Base-by-base conservation (phyloP, 2,797 vertebrate genomes). In the Eremophila alpestris region DNA sequence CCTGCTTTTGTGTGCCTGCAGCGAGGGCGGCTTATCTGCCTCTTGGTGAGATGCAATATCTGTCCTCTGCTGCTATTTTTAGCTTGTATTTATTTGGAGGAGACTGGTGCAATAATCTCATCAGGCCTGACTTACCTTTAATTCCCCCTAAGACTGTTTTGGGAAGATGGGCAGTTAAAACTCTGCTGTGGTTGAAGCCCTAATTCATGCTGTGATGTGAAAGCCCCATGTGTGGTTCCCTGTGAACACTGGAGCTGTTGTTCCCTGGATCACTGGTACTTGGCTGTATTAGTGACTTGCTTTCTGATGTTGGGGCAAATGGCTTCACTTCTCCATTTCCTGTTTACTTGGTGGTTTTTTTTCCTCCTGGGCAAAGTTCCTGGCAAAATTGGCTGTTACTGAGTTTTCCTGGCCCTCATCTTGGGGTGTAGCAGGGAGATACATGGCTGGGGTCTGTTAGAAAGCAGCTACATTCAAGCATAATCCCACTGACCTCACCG, bases 41-140 rank as follows among this genome's bases (percentile, higher is more conserved):
- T 68, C 65, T 62, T 69, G 87, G 43, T 4, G 8, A 78, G 94
- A 93, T 48, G 79, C 1, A 34, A 13, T 83, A 87, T 91, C 87
- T 78, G 82, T 59, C 80, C 73, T 83, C 83, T 75, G 69, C 36
- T 76, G 32, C 65, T 96, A 88, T 94, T 96, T 94, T 95, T 88
- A 88, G 65, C 24, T 65, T 69, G 65, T 77, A 73, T 84, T 92
- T 96, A 56, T 93, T 90, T 89, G 76, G 54, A 83, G 46, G 65
- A 86, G 85, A 65, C 62, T 78, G 36, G 48, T 81, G 34, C 30
- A 68, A 62, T 80, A 85, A 85, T 75, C 84, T 85, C 86, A 89
- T 83, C 68, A 60, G 60, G 64, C 54, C 46, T 80, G 62, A 19
- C 60, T 78, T 83, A 82, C 69, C 73, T 85, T 89, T 95, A 81